phyloP scores from a whole-genome alignment of 1,140 invertebrate species.

The Drosophila sp. region DNA sequence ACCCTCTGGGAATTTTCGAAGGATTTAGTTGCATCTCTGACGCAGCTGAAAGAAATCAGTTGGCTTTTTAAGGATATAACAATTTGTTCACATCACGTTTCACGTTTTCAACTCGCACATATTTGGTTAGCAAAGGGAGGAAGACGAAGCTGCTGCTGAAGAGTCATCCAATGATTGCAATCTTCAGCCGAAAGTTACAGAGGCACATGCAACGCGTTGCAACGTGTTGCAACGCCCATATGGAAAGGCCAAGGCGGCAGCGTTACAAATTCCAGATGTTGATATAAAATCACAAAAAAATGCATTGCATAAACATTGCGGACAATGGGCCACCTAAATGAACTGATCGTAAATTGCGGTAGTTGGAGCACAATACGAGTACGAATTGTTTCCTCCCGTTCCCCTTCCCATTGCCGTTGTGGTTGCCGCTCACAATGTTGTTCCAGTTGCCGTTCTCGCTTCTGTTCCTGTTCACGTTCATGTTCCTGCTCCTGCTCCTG shows the following conservation, averaged over 20 bases:
- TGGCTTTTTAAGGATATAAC: constrained; percentile 65
- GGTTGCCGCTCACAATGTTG: constrained; percentile 8
- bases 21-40: not conserved
- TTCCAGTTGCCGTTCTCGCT: constrained; percentile 5
- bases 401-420: constrained; percentile 9
- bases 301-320: constrained; percentile 76
- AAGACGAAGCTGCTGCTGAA: constrained; percentile 3
- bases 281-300: constrained; percentile 71
- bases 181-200: constrained; percentile 6
- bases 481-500: constrained; percentile 5
- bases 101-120: constrained; percentile 59
- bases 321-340: constrained; percentile 79
- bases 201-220: constrained; percentile 40
- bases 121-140: constrained; percentile 52
- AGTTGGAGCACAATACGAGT: constrained; percentile 54
- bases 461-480: constrained; percentile 10
- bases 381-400: constrained; percentile 38
- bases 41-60: constrained; percentile 45
- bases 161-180: constrained; percentile 15
- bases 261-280: constrained; percentile 72
- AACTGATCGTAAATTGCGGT: constrained; percentile 73
- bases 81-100: constrained; percentile 73
- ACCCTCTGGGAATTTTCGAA: constrained; percentile 58
- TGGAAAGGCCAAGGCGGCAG: constrained; percentile 60
- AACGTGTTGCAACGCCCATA: constrained; percentile 58